phyloP scores from a whole-genome alignment of 1,140 invertebrate genomes.

The Antheraea pernyi region DNA sequence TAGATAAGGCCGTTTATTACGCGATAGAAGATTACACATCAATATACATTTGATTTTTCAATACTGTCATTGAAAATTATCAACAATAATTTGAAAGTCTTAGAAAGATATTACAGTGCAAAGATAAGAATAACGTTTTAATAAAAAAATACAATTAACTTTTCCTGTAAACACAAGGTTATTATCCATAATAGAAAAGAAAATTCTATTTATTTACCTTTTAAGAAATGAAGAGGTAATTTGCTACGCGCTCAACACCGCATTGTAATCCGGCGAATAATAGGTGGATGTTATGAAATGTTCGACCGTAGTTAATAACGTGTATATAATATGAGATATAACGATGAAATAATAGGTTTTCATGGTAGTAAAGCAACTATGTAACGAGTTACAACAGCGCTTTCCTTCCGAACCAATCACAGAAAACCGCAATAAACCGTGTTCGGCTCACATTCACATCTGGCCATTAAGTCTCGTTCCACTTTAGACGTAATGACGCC shows the following conservation, averaged over 20 bases:
- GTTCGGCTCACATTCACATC: slow-evolving; percentile 3
- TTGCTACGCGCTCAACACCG: neutral
- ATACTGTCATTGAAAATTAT: too few relatives aligned
- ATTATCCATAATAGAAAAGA: neutral
- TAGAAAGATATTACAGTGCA: neutral
- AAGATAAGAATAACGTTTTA: neutral
- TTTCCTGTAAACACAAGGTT: neutral
- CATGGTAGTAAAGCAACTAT: neutral
- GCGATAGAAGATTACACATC: too few relatives aligned
- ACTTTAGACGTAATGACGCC: slow-evolving; percentile 3
- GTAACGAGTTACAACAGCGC: neutral
- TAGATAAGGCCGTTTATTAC: too few relatives aligned
- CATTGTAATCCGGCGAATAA: neutral
- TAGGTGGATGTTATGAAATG: neutral
- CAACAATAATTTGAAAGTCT: too few relatives aligned
- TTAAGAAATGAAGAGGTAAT: neutral
- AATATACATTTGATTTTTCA: too few relatives aligned
- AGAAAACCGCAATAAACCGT: slow-evolving; percentile 4
- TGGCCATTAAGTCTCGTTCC: slow-evolving; percentile 2
- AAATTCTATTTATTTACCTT: neutral
- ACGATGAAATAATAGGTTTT: neutral
- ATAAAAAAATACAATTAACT: neutral
- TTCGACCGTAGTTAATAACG: neutral
- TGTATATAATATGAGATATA: neutral
- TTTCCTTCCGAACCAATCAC: neutral